Evolutionary conservation across 2,113 vertebrate species (phyloP).

Genomic region (Campylomormyrus tamandua): DNA sequence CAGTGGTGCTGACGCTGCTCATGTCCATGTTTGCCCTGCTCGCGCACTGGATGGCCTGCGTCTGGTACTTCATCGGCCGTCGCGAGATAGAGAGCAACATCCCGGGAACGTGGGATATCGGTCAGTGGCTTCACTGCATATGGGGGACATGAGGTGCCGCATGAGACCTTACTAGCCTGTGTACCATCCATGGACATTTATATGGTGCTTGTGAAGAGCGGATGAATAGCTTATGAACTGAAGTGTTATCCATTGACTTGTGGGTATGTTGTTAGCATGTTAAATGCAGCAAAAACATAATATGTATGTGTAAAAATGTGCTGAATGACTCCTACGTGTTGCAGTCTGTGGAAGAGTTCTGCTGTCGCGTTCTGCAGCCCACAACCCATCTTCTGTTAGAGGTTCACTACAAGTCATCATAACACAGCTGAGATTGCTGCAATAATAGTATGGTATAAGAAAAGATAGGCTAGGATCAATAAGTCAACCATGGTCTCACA

Average conservation of each 20-base stretch:
- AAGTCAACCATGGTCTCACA: background rate
- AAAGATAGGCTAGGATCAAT: background rate
- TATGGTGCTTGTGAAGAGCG: background rate
- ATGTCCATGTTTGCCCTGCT: constrained; percentile 75
- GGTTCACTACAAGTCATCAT: background rate
- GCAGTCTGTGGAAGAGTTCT: background rate
- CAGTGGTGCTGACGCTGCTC: constrained; percentile 70
- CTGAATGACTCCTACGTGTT: background rate
- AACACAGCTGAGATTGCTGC: background rate
- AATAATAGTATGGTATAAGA: background rate
- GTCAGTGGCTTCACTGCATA: constrained; percentile 47
- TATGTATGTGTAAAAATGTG: background rate
- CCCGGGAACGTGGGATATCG: constrained; percentile 62
- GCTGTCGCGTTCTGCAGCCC: background rate
- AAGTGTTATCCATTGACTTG: background rate
- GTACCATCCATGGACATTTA: background rate
- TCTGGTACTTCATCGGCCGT: constrained; percentile 71
- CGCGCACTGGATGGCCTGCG: constrained; percentile 75
- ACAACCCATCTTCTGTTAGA: background rate
- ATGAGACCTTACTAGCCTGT: background rate
- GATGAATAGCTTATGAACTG: background rate
- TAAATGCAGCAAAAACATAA: background rate
- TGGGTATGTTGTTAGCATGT: background rate
- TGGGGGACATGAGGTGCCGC: background rate
- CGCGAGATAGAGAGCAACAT: constrained; percentile 64